Base-by-base conservation (phyloP, 2,888 invertebrate genomes). In the Nysson spinosus region DNA sequence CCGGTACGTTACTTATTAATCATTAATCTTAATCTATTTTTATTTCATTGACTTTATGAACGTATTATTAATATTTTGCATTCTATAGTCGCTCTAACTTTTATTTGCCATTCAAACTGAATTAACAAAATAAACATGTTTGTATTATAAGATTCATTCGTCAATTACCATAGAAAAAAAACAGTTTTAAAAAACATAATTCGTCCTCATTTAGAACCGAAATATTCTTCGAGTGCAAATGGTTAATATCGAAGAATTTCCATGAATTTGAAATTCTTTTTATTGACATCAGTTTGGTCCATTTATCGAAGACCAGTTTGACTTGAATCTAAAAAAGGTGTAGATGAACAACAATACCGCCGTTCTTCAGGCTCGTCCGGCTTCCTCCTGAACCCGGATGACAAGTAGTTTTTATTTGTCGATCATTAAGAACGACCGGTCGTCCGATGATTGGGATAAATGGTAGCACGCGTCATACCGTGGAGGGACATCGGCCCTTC, bases 401-500 rank as follows among this genome's bases (percentile, higher is more conserved):
- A 81, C 79, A 81, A 74, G 75, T 63, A 72, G 78, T 78, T 82
- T 81, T 81, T 84, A 81, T 83, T 84, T 81, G 83, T 79, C 83
- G 82, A 83, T 85, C 83, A 81, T 80, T 80, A 78, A 80, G 78
- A 79, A 79, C 79, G 77, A 82, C 78, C 77, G 79, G 77, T 75
- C 71, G 71, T 70, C 75, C 79, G 80, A 84, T 85, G 85, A 86
- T 86, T 86, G 85, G 86, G 78, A 85, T 85, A 86, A 86, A 86
- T 83, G 85, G 84, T 81, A 84, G 86, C 85, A 84, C 86, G 85
- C 86, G 86, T 85, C 84, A 82, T 84, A 69, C 78, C 69, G 69
- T 68, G 74, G 55, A 75, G 65, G 69, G 73, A 79, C 79, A 72
- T 75, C 68, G 69, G 75, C 64, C 70, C 76, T 74, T 79, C 77